A percentile compares a stretch with the other conserved stretches of the same genome.
Evolutionary conservation across 2,797 vertebrate genomes (phyloP).

Genomic region (Malacoctenus gilli): DNA sequence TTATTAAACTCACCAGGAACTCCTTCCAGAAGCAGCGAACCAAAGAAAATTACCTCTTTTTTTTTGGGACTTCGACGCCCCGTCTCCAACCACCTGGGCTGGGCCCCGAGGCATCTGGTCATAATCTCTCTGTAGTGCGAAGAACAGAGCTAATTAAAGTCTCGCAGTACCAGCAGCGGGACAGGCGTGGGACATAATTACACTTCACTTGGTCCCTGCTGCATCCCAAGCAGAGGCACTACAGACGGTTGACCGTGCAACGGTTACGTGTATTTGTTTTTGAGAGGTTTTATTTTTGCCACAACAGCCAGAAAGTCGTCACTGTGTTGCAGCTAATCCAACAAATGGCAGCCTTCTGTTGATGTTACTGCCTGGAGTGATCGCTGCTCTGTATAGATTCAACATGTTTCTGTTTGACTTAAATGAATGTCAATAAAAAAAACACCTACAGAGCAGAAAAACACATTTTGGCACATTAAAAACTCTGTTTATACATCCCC

Average conservation of each 20-base stretch:
- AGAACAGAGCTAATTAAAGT: slow-evolving; percentile 73
- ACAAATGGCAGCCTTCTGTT: too few relatives aligned
- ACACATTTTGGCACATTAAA: too few relatives aligned
- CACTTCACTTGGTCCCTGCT: slow-evolving; percentile 49
- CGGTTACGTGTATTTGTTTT: slow-evolving; percentile 1
- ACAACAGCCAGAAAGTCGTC: too few relatives aligned
- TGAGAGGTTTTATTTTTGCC: not conserved
- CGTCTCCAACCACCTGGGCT: slow-evolving; percentile 54
- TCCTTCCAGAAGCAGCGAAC: slow-evolving; percentile 63
- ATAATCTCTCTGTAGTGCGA: slow-evolving; percentile 60
- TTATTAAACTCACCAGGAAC: slow-evolving; percentile 60
- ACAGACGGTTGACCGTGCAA: slow-evolving; percentile 29
- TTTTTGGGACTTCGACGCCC: slow-evolving; percentile 31
- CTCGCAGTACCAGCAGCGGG: slow-evolving; percentile 49
- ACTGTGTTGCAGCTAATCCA: too few relatives aligned
- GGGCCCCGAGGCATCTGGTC: slow-evolving; percentile 58
- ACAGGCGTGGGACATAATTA: slow-evolving; percentile 64
- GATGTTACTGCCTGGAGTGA: too few relatives aligned
- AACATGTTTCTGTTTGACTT: too few relatives aligned
- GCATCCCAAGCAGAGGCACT: slow-evolving; percentile 29
- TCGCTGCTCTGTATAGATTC: too few relatives aligned
- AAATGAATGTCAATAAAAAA: too few relatives aligned
- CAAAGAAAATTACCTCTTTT: slow-evolving; percentile 38
- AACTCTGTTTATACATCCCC: too few relatives aligned
- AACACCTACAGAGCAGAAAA: too few relatives aligned